Percentiles rank a stretch among this genome's conserved stretches.
phyloP scores from a whole-genome alignment of 2,888 invertebrate genomes.

The Drosophila silvestris region DNA sequence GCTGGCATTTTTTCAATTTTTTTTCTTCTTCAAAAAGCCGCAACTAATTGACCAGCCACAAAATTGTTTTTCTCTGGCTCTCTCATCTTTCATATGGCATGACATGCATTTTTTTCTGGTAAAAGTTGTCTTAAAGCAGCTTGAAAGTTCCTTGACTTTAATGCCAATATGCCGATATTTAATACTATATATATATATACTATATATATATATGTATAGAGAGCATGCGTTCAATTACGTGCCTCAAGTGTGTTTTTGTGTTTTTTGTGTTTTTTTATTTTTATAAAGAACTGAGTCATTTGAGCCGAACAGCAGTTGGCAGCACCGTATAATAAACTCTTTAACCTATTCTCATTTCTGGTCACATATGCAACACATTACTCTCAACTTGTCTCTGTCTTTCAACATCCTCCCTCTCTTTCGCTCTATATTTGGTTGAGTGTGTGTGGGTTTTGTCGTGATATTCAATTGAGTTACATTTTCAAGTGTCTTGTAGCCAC shows the following conservation, averaged over 20 bases:
- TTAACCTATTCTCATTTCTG: constrained; percentile 49
- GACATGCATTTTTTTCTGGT: constrained; percentile 64
- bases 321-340: constrained; percentile 21
- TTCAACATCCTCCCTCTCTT: neutral
- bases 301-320: constrained; percentile 25
- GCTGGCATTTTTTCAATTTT: constrained; percentile 33
- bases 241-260: constrained; percentile 36
- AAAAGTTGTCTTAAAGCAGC: constrained; percentile 68
- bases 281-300: constrained; percentile 43
- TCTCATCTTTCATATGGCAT: constrained; percentile 70
- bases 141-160: constrained; percentile 74
- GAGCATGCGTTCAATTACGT: constrained; percentile 50
- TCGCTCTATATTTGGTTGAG: constrained; percentile 16
- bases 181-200: constrained; percentile 20
- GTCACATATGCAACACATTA: constrained; percentile 38
- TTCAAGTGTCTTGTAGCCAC: constrained; percentile 31
- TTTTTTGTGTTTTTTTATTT: neutral
- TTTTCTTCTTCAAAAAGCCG: constrained; percentile 48
- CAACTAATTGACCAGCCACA: constrained; percentile 64
- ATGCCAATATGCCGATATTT: constrained; percentile 38
- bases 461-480: constrained; percentile 30
- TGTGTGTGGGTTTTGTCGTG: constrained; percentile 46
- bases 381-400: constrained; percentile 11
- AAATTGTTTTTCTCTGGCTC: constrained; percentile 28
- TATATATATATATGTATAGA: neutral